These are phyloP conservation scores for Hydriomena furcata DNA, from an alignment of 2,888 invertebrate genomes.

Conservation along the genomic window DNA sequence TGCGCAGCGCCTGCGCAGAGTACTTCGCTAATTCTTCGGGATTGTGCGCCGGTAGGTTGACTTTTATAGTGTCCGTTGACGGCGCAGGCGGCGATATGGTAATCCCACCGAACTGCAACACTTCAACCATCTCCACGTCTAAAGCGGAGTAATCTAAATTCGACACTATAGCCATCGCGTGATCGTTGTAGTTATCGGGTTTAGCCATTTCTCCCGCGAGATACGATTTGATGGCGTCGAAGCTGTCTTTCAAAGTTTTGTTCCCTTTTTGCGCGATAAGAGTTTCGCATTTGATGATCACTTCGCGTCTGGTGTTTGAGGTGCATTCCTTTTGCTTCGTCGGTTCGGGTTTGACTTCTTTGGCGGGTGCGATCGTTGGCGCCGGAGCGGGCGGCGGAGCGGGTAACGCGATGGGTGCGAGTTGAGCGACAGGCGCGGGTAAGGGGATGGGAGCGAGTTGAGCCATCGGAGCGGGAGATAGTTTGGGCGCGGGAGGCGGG, in stretches of 20 bases:
- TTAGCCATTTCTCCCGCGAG: conserved; percentile 69
- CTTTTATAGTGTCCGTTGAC: conserved; percentile 36
- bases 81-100: conserved; percentile 12
- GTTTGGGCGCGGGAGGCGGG: too few species aligned
- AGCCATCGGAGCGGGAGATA: too few species aligned
- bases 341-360: conserved; percentile 33
- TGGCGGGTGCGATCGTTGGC: neutral
- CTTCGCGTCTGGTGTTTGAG: conserved; percentile 58
- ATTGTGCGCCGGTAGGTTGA: conserved; percentile 39
- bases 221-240: conserved; percentile 70
- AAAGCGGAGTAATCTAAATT: conserved; percentile 67
- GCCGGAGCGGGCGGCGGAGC: neutral
- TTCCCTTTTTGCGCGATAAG: conserved; percentile 69
- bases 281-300: conserved; percentile 67
- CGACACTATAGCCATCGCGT: conserved; percentile 69
- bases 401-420: neutral
- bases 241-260: conserved; percentile 65
- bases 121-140: conserved; percentile 64
- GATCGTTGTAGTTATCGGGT: conserved; percentile 70
- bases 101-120: conserved; percentile 24
- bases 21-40: conserved; percentile 69
- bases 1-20: conserved; percentile 67
- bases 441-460: too few species aligned
- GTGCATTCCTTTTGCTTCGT: conserved; percentile 37
- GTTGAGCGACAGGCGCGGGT: too few species aligned